Percentiles rank a stretch among this genome's conserved stretches.
Evolutionary conservation across 2,888 invertebrate genomes (phyloP).

Genomic region (Rotaria magnacalcarata): DNA sequence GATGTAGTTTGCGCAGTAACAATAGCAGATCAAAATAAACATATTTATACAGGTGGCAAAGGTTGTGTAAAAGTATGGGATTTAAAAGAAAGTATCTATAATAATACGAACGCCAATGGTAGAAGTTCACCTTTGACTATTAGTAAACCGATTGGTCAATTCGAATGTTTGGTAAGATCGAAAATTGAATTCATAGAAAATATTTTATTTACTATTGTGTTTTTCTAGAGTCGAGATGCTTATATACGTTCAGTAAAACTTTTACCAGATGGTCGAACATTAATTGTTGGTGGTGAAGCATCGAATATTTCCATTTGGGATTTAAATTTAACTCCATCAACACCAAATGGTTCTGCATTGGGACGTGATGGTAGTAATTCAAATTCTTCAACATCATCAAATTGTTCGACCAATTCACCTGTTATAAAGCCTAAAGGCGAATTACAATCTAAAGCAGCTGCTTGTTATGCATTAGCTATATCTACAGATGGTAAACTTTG

Average conservation of each 20-base stretch:
- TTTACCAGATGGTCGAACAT: conserved; percentile 79
- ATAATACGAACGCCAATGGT: conserved; percentile 62
- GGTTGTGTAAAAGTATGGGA: conserved; percentile 97
- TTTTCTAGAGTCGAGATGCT: conserved; percentile 75
- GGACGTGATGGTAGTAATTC: conserved; percentile 12
- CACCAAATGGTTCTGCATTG: background rate
- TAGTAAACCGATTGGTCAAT: background rate
- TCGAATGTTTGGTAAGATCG: conserved; percentile 10
- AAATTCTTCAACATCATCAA: background rate
- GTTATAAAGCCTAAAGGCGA: conserved; percentile 87
- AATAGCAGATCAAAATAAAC: conserved; percentile 78
- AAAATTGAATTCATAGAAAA: no score
- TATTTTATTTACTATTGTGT: background rate
- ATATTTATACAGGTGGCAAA: conserved; percentile 93
- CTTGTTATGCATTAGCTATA: conserved; percentile 92
- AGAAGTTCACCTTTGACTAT: background rate
- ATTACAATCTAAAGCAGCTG: conserved; percentile 84
- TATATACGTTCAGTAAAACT: conserved; percentile 93
- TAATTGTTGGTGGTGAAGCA: conserved; percentile 93
- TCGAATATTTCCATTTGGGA: conserved; percentile 93
- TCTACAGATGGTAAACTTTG: conserved; percentile 91
- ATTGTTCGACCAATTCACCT: conserved; percentile 59
- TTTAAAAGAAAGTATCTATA: conserved; percentile 66
- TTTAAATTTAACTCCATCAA: conserved; percentile 59
- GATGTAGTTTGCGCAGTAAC: conserved; percentile 97